These are phyloP conservation scores for Cremastobaeus sp. DNA, from an alignment of 2,888 invertebrate species.

Conservation along the genomic window DNA sequence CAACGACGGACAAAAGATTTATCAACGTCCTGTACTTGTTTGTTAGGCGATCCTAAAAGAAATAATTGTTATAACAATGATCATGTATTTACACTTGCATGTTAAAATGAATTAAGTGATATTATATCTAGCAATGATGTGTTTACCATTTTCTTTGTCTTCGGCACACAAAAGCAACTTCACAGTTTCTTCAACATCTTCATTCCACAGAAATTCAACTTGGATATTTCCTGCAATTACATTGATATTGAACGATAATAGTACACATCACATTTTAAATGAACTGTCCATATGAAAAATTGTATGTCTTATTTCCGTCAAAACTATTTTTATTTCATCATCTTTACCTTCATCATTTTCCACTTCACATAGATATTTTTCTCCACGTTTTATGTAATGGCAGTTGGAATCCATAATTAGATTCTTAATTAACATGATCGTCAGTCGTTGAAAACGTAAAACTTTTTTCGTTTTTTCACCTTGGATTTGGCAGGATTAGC, in stretches of 20 bases:
- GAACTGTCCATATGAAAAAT: slow-evolving; percentile 1
- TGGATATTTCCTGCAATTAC: slow-evolving; percentile 8
- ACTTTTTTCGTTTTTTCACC: too few species aligned
- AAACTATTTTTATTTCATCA: not conserved
- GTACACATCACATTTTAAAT: slow-evolving; percentile 4
- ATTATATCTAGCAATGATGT: not conserved
- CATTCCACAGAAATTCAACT: slow-evolving; percentile 6
- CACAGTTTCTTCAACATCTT: slow-evolving; percentile 2
- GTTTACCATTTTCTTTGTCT: not conserved
- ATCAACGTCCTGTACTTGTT: too few species aligned
- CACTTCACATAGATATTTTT: slow-evolving; percentile 13
- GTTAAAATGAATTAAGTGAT: not conserved
- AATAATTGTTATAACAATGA: not conserved
- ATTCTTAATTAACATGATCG: slow-evolving; percentile 6
- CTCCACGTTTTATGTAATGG: slow-evolving; percentile 12
- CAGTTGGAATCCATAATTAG: slow-evolving; percentile 3
- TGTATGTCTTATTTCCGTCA: too few species aligned
- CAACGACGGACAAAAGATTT: not conserved
- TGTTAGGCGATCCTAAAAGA: too few species aligned
- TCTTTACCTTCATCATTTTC: slow-evolving; percentile 3
- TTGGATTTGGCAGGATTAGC: too few species aligned
- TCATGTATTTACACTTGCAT: not conserved
- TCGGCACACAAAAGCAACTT: slow-evolving; percentile 1
- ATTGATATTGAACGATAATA: not conserved
- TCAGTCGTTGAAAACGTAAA: too few species aligned